A percentile compares a stretch with the other conserved stretches of the same genome.
phyloP scores from a whole-genome alignment of 2,113 vertebrate species.

The Bagarius yarrelli region DNA sequence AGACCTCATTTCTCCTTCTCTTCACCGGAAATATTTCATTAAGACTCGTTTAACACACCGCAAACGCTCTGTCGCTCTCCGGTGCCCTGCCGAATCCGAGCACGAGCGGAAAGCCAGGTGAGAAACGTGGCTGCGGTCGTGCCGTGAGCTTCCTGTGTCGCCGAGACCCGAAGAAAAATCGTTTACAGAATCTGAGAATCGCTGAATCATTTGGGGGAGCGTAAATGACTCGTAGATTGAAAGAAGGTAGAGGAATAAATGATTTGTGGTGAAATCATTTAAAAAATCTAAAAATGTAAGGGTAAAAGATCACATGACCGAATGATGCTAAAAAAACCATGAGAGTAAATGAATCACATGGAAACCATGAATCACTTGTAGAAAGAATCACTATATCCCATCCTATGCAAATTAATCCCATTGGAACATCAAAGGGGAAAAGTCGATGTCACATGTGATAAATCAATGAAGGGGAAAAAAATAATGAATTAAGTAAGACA shows the following conservation, averaged over 20 bases:
- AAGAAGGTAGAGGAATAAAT: no score
- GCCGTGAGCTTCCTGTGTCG: neutral
- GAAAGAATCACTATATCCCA: no score
- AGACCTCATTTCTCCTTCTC: slow-evolving; percentile 46
- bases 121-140: neutral
- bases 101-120: slow-evolving; percentile 36
- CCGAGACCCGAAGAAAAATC: neutral
- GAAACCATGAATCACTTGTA: neutral
- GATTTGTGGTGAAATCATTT: no score
- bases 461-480: no score
- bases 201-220: neutral
- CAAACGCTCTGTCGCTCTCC: slow-evolving; percentile 50
- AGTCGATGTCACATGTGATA: no score
- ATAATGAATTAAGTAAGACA: no score
- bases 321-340: no score
- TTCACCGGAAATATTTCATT: slow-evolving; percentile 75
- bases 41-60: slow-evolving; percentile 71
- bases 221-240: no score
- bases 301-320: no score
- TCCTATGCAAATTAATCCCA: no score
- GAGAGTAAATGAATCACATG: neutral
- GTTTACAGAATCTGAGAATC: neutral
- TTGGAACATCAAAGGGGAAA: no score
- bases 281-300: no score
- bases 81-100: slow-evolving; percentile 59